Conservation (phyloP, 2,113 vertebrate species). For the Hippocampus abdominalis region DNA sequence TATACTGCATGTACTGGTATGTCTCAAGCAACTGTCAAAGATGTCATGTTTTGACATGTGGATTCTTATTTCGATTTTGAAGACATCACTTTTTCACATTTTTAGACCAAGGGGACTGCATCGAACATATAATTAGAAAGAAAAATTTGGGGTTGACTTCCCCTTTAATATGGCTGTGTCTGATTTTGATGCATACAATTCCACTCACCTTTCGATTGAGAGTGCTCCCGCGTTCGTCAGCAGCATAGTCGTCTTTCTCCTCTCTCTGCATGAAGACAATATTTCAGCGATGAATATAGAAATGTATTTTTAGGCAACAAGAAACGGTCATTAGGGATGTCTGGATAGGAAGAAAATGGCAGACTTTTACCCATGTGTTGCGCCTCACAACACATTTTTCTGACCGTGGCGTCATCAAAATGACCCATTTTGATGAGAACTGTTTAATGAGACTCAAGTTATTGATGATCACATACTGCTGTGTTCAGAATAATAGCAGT, state of each 20-base stretch:
- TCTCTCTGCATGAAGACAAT: conserved; percentile 72
- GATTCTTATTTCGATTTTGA: no score
- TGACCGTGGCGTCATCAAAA: conserved; percentile 39
- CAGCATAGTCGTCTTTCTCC: conserved; percentile 77
- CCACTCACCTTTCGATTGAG: conserved; percentile 82
- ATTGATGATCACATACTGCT: conserved; percentile 22
- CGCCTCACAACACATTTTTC: conserved; percentile 42
- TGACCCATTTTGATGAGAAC: conserved; percentile 41
- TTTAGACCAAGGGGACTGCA: no score
- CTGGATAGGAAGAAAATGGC: conserved; percentile 14
- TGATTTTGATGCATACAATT: no score
- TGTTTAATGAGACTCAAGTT: conserved; percentile 20
- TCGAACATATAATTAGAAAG: no score
- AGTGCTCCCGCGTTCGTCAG: conserved; percentile 83
- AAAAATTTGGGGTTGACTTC: no score
- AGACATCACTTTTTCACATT: no score
- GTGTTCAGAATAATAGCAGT: not conserved
- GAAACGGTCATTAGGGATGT: no score
- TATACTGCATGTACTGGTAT: no score
- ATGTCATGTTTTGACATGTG: no score
- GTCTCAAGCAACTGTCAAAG: no score
- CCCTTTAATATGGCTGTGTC: no score
- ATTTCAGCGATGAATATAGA: not conserved
- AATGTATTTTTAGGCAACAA: not conserved
- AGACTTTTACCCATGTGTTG: conserved; percentile 45